Conservation (phyloP, 2,797 vertebrate genomes). For the Fundulus diaphanus region DNA sequence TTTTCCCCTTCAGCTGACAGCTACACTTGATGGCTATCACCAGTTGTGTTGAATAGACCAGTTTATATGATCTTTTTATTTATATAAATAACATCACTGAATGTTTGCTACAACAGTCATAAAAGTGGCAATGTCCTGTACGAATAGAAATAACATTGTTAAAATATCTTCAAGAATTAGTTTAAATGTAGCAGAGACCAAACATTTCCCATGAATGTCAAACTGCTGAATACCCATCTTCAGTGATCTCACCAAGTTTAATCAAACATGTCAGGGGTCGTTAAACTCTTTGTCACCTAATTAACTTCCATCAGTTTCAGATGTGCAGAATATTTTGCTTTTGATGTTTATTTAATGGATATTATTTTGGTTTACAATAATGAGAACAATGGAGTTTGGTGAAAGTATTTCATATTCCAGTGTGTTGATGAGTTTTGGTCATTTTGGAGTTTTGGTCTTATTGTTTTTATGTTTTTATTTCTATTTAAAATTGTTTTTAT, state of each 20-base stretch:
- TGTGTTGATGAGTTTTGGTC: no score
- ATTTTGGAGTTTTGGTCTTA: no score
- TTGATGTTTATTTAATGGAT: not conserved
- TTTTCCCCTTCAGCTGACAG: no score
- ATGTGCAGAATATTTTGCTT: no score
- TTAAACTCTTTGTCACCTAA: no score
- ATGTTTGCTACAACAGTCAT: not conserved
- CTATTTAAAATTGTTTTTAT: not conserved
- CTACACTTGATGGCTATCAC: no score
- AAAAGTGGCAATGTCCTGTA: not conserved
- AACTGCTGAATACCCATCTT: not conserved
- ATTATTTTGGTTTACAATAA: not conserved
- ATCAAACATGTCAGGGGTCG: not conserved
- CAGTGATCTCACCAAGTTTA: not conserved
- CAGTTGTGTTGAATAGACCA: no score
- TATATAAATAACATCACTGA: not conserved
- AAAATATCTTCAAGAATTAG: not conserved
- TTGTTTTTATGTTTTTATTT: not conserved
- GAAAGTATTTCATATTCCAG: no score
- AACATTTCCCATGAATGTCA: not conserved
- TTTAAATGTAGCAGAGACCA: no score
- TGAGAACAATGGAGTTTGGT: not conserved
- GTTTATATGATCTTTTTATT: no score
- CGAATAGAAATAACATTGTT: not conserved
- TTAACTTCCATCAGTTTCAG: not conserved